Conservation (phyloP, 2,888 invertebrate species). For the Formica aserva region DNA sequence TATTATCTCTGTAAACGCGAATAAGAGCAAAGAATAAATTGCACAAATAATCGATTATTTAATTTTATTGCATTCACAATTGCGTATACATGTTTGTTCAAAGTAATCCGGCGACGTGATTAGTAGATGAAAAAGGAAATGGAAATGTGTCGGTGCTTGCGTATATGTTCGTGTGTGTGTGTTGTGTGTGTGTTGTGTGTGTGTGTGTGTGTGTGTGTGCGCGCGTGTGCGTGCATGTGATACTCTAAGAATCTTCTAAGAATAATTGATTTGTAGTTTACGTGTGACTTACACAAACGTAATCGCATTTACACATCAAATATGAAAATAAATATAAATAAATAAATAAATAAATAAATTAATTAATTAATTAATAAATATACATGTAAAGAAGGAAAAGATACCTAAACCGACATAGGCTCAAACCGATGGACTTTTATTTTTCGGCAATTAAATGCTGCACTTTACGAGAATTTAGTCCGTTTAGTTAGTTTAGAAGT, state of each 20-base stretch:
- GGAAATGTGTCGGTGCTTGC: not conserved
- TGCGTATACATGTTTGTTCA: slow-evolving; percentile 62
- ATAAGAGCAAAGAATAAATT: not conserved
- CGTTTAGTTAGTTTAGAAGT: not conserved
- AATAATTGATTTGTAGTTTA: not conserved
- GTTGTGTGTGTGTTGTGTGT: too few relatives aligned
- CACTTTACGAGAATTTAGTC: not conserved
- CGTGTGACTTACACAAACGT: not conserved
- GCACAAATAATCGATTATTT: slow-evolving; percentile 55
- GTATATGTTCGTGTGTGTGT: not conserved
- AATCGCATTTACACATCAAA: not conserved
- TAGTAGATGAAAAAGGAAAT: slow-evolving; percentile 1
- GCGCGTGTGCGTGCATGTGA: not conserved
- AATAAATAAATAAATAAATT: slow-evolving; percentile 69
- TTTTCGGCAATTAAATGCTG: not conserved
- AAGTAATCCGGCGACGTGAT: slow-evolving; percentile 37
- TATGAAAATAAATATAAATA: slow-evolving; percentile 67
- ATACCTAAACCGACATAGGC: not conserved
- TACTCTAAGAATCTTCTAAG: not conserved
- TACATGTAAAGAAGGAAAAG: slow-evolving; percentile 6
- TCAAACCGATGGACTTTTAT: not conserved
- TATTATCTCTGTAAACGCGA: not conserved
- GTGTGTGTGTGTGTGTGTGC: not conserved
- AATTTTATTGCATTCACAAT: slow-evolving; percentile 74
- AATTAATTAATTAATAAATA: slow-evolving; percentile 52